Evolutionary conservation across 2,113 vertebrate species (phyloP).

Genomic region (Onychostoma macrolepis): DNA sequence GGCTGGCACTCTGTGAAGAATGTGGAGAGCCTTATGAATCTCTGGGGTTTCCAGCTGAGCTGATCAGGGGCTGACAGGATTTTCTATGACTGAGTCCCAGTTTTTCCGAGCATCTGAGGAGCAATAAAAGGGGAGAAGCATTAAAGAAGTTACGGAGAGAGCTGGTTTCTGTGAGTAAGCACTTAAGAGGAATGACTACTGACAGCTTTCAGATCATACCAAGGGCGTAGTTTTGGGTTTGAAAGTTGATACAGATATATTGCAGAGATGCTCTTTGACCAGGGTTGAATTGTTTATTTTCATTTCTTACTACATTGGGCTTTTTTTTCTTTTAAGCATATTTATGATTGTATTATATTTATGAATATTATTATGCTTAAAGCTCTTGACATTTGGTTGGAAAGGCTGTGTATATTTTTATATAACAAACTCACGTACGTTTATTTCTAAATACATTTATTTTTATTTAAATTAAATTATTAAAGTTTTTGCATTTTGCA

Average conservation of each 20-base stretch:
- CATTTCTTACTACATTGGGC: not conserved
- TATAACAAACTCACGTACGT: too few relatives aligned
- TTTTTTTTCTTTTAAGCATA: not conserved
- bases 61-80: conserved; percentile 34
- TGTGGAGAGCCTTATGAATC: conserved; percentile 1
- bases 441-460: too few relatives aligned
- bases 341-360: not conserved
- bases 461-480: too few relatives aligned
- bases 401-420: not conserved
- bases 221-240: not conserved
- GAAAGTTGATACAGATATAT: not conserved
- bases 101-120: conserved; percentile 19
- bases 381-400: not conserved
- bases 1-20: conserved; percentile 6
- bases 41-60: conserved; percentile 25
- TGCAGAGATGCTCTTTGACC: not conserved
- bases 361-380: not conserved
- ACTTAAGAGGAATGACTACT: not conserved
- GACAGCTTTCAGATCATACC: not conserved
- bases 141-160: not conserved
- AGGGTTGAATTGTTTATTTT: not conserved
- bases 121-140: not conserved
- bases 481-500: too few relatives aligned
- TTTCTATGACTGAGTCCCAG: conserved; percentile 12
- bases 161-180: conserved; percentile 2